Conservation (phyloP, 2,113 vertebrate genomes). For the Macrotus californicus region DNA sequence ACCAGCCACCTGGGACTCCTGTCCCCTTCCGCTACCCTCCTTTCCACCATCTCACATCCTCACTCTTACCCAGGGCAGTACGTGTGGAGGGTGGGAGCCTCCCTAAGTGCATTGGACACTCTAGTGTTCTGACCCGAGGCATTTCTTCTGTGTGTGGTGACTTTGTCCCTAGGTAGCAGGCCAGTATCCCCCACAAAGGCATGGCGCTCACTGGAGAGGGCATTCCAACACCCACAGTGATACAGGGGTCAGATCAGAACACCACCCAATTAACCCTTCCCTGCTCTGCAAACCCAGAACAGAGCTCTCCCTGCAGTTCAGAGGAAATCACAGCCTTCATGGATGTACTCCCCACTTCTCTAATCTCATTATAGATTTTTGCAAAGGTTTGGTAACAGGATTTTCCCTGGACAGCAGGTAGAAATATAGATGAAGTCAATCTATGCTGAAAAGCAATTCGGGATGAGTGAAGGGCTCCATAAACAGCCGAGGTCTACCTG, state of each 20-base stretch:
- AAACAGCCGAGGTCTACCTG: neutral
- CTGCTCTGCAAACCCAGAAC: neutral
- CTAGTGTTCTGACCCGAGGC: neutral
- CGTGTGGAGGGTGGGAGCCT: neutral
- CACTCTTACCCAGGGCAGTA: neutral
- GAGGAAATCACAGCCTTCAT: neutral
- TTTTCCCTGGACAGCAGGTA: neutral
- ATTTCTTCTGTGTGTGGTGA: neutral
- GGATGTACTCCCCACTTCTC: neutral
- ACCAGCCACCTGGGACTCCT: too few relatives aligned
- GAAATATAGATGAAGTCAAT: neutral
- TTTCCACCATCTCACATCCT: accelerated
- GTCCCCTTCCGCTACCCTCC: neutral
- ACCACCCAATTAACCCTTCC: neutral
- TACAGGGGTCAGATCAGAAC: neutral
- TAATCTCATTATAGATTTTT: neutral
- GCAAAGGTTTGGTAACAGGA: neutral
- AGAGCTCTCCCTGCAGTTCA: neutral
- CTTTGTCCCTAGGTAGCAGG: too few relatives aligned
- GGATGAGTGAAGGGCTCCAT: neutral
- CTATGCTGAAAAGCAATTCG: neutral
- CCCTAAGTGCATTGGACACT: neutral
- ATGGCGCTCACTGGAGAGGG: neutral
- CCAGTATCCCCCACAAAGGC: neutral
- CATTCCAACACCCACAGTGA: neutral